These are phyloP conservation scores for Cyphomyrus discorhynchus DNA, from an alignment of 2,113 vertebrate species.

Conservation along the genomic window DNA sequence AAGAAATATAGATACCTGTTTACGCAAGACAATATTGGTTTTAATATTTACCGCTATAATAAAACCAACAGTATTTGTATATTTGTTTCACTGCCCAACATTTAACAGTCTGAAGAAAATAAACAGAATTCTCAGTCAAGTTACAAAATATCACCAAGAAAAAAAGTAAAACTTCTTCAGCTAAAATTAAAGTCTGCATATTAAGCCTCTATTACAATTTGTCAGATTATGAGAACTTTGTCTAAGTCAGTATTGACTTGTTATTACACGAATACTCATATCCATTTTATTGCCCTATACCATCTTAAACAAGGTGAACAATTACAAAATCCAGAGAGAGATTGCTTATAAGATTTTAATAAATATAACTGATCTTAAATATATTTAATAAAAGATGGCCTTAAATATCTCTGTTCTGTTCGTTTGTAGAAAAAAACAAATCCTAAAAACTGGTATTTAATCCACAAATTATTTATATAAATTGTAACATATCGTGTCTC, in stretches of 20 bases:
- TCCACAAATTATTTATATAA: background rate
- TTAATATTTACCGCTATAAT: background rate
- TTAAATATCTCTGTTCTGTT: background rate
- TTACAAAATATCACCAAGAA: background rate
- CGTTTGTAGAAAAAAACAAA: background rate
- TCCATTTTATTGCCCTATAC: background rate
- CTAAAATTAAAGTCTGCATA: background rate
- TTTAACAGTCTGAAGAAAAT: background rate
- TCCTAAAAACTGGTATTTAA: background rate
- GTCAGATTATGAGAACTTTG: background rate
- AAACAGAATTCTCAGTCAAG: background rate
- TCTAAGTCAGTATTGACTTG: background rate
- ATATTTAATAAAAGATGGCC: background rate
- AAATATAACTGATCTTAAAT: background rate
- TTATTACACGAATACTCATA: background rate
- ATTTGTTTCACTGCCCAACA: background rate
- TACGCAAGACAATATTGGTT: background rate
- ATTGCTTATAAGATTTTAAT: background rate
- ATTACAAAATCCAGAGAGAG: background rate
- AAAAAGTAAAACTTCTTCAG: background rate
- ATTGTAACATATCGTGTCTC: background rate
- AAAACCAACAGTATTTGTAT: background rate
- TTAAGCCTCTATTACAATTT: background rate
- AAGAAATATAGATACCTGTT: background rate
- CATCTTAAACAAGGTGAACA: background rate